phyloP scores from a whole-genome alignment of 2,888 invertebrate genomes.

The Drosophila prolongata region DNA sequence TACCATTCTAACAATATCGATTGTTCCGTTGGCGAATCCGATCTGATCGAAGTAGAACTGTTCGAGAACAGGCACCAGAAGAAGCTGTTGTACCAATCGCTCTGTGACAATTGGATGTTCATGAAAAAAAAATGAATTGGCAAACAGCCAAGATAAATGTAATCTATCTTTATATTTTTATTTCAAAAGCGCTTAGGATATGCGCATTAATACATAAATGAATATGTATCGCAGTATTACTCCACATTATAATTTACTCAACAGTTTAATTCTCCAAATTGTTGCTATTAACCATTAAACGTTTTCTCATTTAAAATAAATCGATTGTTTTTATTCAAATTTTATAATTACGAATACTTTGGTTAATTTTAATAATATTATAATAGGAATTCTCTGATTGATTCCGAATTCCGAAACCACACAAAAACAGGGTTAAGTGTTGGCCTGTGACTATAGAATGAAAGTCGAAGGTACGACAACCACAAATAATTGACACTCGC shows the following conservation, averaged over 20 bases:
- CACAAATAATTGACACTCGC: no score
- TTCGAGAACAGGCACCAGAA: slow-evolving; percentile 30
- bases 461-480: no score
- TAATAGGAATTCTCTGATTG: no score
- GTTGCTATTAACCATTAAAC: no score
- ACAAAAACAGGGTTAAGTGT: no score
- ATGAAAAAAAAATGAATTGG: slow-evolving; percentile 2
- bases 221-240: slow-evolving; percentile 40
- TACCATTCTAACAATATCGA: slow-evolving; percentile 16
- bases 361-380: no score
- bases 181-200: background rate
- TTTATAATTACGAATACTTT: no score
- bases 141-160: background rate
- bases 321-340: no score
- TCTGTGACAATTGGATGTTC: slow-evolving; percentile 47
- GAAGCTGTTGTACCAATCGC: slow-evolving; percentile 49
- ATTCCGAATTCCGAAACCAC: no score
- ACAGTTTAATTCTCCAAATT: no score
- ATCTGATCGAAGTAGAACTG: slow-evolving; percentile 55
- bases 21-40: background rate
- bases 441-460: no score
- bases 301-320: no score
- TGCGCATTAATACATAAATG: slow-evolving; percentile 31
- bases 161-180: background rate
- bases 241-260: slow-evolving; percentile 1